Conservation (phyloP, 1,140 invertebrate genomes). For the Calliopsis andreniformis region DNA sequence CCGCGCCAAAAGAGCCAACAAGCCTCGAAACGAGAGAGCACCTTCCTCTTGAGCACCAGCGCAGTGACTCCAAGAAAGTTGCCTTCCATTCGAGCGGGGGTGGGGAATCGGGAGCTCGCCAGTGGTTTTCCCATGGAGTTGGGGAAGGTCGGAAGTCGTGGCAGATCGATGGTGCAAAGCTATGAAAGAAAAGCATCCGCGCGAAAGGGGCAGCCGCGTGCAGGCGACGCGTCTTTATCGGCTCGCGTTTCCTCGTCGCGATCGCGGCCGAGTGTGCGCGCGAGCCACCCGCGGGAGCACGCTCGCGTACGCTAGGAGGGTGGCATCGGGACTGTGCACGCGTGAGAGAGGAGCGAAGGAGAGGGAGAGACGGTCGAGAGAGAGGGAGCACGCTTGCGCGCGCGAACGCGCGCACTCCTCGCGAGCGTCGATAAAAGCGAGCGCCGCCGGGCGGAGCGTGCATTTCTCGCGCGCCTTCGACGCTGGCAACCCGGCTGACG, state of each 20-base stretch:
- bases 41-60: too few species aligned
- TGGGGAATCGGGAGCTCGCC: neutral
- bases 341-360: constrained; percentile 12
- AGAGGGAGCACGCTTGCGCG: constrained; percentile 41
- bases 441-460: constrained; percentile 65
- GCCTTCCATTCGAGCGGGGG: neutral
- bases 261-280: constrained; percentile 17
- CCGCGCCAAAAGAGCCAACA: too few species aligned
- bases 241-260: constrained; percentile 1
- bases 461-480: constrained; percentile 75
- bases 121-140: constrained; percentile 16
- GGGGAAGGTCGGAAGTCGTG: constrained; percentile 45
- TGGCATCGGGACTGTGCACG: too few species aligned
- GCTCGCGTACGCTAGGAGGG: too few species aligned
- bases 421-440: constrained; percentile 75
- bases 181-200: constrained; percentile 38
- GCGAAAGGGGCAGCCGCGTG: constrained; percentile 24
- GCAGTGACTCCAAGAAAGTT: too few species aligned
- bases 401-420: constrained; percentile 63
- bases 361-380: constrained; percentile 8
- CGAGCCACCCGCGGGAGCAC: constrained; percentile 5
- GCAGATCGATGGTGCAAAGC: constrained; percentile 35
- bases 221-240: constrained; percentile 45
- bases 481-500: constrained; percentile 66
- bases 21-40: too few species aligned